phyloP scores from a whole-genome alignment of 2,888 invertebrate species.

The Drosophila stalkeri region DNA sequence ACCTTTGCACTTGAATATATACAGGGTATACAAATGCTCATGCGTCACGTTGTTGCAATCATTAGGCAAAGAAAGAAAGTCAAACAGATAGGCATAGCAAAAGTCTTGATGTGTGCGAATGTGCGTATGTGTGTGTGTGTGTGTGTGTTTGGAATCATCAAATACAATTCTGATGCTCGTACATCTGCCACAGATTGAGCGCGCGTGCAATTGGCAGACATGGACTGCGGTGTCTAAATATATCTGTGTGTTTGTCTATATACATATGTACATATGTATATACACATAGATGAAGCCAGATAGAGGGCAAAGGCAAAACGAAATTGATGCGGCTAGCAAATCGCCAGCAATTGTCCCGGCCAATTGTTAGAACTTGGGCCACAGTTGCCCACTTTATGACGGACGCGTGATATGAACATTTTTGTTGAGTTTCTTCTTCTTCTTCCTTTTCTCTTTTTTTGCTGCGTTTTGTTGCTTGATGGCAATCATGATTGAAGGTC shows the following conservation, averaged over 20 bases:
- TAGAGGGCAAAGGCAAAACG: slow-evolving; percentile 28
- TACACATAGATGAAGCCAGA: background rate
- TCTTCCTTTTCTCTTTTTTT: slow-evolving; percentile 22
- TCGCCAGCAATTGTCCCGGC: slow-evolving; percentile 65
- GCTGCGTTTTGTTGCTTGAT: slow-evolving; percentile 15
- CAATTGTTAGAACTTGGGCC: slow-evolving; percentile 52
- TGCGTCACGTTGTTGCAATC: slow-evolving; percentile 77
- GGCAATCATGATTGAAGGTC: slow-evolving; percentile 61
- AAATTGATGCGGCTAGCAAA: slow-evolving; percentile 60
- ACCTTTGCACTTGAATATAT: background rate
- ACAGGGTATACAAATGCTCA: slow-evolving; percentile 46
- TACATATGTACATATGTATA: background rate
- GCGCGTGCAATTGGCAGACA: slow-evolving; percentile 54
- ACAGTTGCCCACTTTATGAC: slow-evolving; percentile 33
- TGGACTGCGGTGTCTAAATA: slow-evolving; percentile 18
- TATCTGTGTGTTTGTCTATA: slow-evolving; percentile 13
- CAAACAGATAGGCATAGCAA: slow-evolving; percentile 34
- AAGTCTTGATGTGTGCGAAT: slow-evolving; percentile 23
- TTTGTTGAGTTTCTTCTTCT: slow-evolving; percentile 23
- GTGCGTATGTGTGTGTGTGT: slow-evolving; percentile 30
- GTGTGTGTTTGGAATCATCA: slow-evolving; percentile 59
- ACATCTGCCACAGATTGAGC: slow-evolving; percentile 59
- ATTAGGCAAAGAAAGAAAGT: slow-evolving; percentile 52
- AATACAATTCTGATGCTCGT: slow-evolving; percentile 41
- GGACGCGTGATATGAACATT: slow-evolving; percentile 57